Base-by-base conservation (phyloP, 35 echinoderm and acorn worm species). In the Apostichopus parvimensis region DNA sequence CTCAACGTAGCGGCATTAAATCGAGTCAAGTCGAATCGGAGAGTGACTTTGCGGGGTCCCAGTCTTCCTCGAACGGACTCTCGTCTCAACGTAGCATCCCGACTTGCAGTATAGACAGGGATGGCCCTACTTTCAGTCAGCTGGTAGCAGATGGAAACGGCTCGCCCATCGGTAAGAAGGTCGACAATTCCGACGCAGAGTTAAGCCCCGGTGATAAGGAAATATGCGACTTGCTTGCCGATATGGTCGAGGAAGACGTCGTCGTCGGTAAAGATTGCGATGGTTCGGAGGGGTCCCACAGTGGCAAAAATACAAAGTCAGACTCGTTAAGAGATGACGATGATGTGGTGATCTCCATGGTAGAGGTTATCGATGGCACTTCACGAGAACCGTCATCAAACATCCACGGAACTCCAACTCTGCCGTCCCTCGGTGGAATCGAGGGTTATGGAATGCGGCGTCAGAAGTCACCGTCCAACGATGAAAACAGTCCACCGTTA, bases 81-180 rank as follows among this genome's bases (percentile, higher is more conserved):
- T 72, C 61, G 8, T 88, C 86, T 72, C 86, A 88, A 26, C 21
- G 8, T 5, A 88, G 86, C 61, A 53, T 88, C 17, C 61, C 71
- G 8, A 57, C 14, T 24, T 82, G 79, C 18, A 88, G 86, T n/a
- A 62, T 88, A 7, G 86, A 88, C 86, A 68, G 45, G 62, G 86
- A 88, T 88, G 86, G 86, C 34, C 86, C 86, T 9, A 88, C 61
- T 2, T 88, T 88, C 24, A 88, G 86, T 21, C 86, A 88, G 17
- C 28, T 88, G 4, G 57, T 68, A 18, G 52, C 9, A 22, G 12
- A 73, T 68, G 61, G 26, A 6, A 7, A 66, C 6, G 15, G 1
- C 12, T 65, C 28, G 21, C 25, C 86, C 15, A 0, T 8, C 34
- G 14, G 4, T 9, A 45, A 18, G 4, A 72, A 28, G n/a, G 2